Base-by-base conservation (phyloP, 2,888 invertebrate genomes). In the Xanthia togata region DNA sequence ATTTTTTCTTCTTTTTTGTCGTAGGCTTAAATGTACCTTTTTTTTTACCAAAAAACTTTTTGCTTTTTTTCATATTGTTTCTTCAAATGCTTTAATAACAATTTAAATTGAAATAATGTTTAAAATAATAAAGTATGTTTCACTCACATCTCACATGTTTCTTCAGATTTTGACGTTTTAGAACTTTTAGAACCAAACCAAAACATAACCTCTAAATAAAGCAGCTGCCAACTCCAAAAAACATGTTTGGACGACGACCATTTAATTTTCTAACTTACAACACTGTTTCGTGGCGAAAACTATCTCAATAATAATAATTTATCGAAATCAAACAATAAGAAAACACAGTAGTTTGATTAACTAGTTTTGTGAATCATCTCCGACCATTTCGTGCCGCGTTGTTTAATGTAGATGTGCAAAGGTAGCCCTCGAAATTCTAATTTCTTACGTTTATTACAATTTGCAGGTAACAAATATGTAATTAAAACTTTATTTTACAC, bases 11-110 rank as follows among this genome's bases (percentile, higher is more conserved):
- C 81, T 93, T 93, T 79, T 93, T 95, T 2, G 84, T 91, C 20
- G 89, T 87, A 26, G 89, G 86, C 78, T 93, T 92, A 44, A 86
- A 84, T 17, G 80, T 79, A 67, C 90, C 89, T 88, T 93, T 94
- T 81, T 92, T 95, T 68, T 92, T 93, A 11, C 88, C 87, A 35
- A 89, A 86, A 79, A 85, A 89, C 75, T 92, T 95, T 79, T 93
- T 95, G 31, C 91, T 89, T 77, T 93, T 95, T 76, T 91, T 93
- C 94, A 94, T 95, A 69, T 70, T 89, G 8, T 1, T 81, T 17
- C 17, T 44, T 76, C 12, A 74, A 63, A 55, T 50, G 5, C 1
- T 67, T 20, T 1, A 20, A 1, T 5, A 35, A n/a, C 8, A 63
- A 38, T 55, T n/a, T 20, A n/a, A 55, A 20, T 65, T 9, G 17